Evolutionary conservation across 2,888 invertebrate species (phyloP), one percentile per base, ranked within the genome.

Genomic region (Sinohyriopsis cumingii): DNA sequence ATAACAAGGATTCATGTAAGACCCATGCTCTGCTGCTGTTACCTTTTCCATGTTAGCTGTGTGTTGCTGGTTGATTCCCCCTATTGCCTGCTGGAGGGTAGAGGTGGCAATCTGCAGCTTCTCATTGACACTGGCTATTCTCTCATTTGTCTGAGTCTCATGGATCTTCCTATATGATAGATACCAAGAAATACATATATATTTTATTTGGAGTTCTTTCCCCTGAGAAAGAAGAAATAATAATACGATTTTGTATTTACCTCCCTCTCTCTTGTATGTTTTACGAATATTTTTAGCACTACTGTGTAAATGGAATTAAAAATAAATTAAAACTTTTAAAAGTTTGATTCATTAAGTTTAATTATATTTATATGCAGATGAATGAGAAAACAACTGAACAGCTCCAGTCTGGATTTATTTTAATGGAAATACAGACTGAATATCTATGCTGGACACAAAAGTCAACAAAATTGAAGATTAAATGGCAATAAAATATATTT

Each of bases 1-100:
- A 15, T 45, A 45, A 15, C 15, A 45, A 45, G 15, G 15, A 45
- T 45, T 45, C 45, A 45, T 45, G 15, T 12, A 45, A 45, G 15
- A 45, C 15, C 45, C 15, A 3, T 45, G 45, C 12, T 45, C 45
- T 45, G 15, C 12, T 45, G 12, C 45, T 45, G 12, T 66, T 72
- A 88, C 89, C 85, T 87, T 87, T n/a, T 88, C 88, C n/a, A 76
- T 77, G 33, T 84, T 80, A 15, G 75, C 66, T 20, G 73, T 28
- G 63, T 88, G 68, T 59, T 84, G 81, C 55, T 81, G 77, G 24
- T 80, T 82, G 4, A 88, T 77, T 15, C 88, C 88, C 18, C 87
- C 87, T 60, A 89, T 85, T 22, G 89, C 87, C 68, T 88, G 86
- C 71, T 89, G 89, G 54, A 89, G 77, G 6, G 88, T 84, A 18